These are phyloP conservation scores for Drosophila prosaltans DNA, from an alignment of 1,140 invertebrate genomes.

Conservation along the genomic window DNA sequence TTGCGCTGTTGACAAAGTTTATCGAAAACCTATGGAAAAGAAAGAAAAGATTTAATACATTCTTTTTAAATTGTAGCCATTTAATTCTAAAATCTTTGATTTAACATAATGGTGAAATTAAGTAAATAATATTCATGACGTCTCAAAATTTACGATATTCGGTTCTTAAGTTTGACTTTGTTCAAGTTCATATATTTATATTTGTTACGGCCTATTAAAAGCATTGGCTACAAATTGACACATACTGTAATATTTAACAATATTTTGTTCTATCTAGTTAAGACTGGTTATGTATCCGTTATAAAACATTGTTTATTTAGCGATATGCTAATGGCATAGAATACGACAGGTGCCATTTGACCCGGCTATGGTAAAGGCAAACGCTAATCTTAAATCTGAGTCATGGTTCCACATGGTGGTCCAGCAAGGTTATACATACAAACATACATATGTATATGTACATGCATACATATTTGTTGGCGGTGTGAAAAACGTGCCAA, in stretches of 20 bases:
- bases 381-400: slow-evolving; percentile 22
- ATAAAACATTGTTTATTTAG: background rate
- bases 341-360: slow-evolving; percentile 30
- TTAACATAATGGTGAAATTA: too few species aligned
- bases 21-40: slow-evolving; percentile 71
- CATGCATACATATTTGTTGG: slow-evolving; percentile 7
- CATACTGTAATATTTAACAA: too few species aligned
- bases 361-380: background rate
- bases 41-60: slow-evolving; percentile 6
- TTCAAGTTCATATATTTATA: too few species aligned
- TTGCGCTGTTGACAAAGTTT: slow-evolving; percentile 71
- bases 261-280: too few species aligned
- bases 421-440: slow-evolving; percentile 24
- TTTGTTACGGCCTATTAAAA: too few species aligned
- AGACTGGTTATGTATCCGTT: background rate
- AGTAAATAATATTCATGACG: too few species aligned
- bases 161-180: too few species aligned
- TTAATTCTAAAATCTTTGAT: too few species aligned
- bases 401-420: slow-evolving; percentile 40
- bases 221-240: too few species aligned
- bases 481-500: slow-evolving; percentile 49
- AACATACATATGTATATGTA: background rate
- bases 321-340: slow-evolving; percentile 29
- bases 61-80: slow-evolving; percentile 13
- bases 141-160: too few species aligned